These are phyloP conservation scores for Alaudala cheleensis DNA, from an alignment of 2,113 vertebrate species.

Conservation along the genomic window DNA sequence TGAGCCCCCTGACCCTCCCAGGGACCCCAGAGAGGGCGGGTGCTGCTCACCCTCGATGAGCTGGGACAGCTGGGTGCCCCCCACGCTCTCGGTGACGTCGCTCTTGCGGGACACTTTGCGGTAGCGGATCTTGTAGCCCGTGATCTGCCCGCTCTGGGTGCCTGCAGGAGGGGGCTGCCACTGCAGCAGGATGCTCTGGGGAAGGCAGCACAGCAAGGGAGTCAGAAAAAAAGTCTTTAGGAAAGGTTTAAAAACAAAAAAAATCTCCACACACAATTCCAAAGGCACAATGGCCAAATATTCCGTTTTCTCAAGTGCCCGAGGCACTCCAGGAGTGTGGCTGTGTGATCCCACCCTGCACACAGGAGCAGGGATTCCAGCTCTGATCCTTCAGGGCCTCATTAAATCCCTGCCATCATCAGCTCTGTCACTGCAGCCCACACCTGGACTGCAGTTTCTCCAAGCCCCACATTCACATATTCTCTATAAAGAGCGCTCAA, in stretches of 20 bases:
- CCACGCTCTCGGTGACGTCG: slow-evolving; percentile 85
- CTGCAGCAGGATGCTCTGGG: slow-evolving; percentile 89
- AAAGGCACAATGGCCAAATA: not conserved
- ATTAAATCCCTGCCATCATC: not conserved
- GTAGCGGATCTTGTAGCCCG: slow-evolving; percentile 94
- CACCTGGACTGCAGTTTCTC: not conserved
- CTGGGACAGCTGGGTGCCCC: slow-evolving; percentile 86
- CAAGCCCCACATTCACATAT: not conserved
- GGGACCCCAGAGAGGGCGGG: not conserved
- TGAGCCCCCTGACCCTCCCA: not conserved
- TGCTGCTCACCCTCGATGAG: slow-evolving; percentile 80
- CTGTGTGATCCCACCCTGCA: too few species aligned
- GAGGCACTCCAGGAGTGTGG: fast-evolving
- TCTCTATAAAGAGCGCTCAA: not conserved
- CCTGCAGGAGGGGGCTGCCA: slow-evolving; percentile 90
- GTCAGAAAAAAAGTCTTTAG: not conserved
- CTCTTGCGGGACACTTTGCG: slow-evolving; percentile 91
- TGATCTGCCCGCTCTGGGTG: slow-evolving; percentile 91
- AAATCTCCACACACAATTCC: not conserved
- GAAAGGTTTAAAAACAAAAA: not conserved
- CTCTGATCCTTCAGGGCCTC: not conserved
- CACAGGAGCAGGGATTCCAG: not conserved
- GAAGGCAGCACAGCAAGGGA: not conserved
- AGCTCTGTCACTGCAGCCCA: not conserved
- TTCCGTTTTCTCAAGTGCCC: not conserved